Percentiles rank a stretch among this genome's conserved stretches.
phyloP scores from a whole-genome alignment of 2,888 invertebrate species.

The Craniophora ligustri region DNA sequence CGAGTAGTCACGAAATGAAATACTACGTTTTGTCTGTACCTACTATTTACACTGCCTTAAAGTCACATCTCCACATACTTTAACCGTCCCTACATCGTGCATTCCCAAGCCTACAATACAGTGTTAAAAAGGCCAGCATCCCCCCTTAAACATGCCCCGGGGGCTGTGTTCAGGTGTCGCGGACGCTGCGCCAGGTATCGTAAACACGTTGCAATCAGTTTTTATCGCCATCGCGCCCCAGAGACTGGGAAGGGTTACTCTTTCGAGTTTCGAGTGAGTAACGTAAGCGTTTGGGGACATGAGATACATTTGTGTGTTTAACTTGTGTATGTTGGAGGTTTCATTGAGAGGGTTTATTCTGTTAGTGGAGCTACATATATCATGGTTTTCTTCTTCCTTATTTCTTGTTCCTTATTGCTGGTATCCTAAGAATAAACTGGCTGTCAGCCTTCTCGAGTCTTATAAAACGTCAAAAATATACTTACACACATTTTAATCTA shows the following conservation, averaged over 20 bases:
- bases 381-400: not conserved
- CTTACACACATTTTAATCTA: too few species aligned
- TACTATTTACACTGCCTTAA: not conserved
- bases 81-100: constrained; percentile 2
- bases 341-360: not conserved
- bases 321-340: not conserved
- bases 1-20: too few species aligned
- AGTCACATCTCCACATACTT: not conserved
- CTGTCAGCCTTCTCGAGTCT: too few species aligned
- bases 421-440: too few species aligned
- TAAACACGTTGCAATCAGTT: constrained; percentile 66
- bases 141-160: constrained; percentile 46
- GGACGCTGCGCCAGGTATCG: constrained; percentile 63
- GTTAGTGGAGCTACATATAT: not conserved
- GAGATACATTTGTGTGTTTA: constrained; percentile 20
- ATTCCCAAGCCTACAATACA: constrained; percentile 3
- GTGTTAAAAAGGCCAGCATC: constrained; percentile 34
- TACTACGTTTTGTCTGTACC: not conserved
- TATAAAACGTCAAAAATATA: too few species aligned
- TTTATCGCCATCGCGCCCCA: constrained; percentile 62
- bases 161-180: constrained; percentile 61
- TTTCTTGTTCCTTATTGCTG: not conserved
- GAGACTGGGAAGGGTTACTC: constrained; percentile 51
- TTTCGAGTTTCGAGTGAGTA: constrained; percentile 17
- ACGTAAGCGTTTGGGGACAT: constrained; percentile 42